Evolutionary conservation across 92 coral and sea anemone genomes (phyloP), one percentile per base, ranked within the genome.

Genomic region (Phenganax subtilis): DNA sequence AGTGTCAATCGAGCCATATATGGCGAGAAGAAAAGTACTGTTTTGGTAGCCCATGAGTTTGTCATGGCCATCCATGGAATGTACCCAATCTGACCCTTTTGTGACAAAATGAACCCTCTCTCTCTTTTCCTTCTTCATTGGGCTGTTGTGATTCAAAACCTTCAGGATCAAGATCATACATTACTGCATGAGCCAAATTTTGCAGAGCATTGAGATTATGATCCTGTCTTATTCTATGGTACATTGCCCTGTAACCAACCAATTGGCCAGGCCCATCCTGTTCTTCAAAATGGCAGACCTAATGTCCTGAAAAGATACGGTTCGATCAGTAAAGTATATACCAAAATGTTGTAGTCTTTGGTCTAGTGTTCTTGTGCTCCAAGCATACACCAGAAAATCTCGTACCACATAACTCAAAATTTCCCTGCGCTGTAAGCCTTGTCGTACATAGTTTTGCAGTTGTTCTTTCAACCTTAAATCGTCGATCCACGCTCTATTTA

Each of bases 31-130:
- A 54, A 71, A 71, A 37, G 76, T 71, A 54, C 76, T 71, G 51
- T 71, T 71, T 71, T 71, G 76, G 51, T 71, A 71, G 28, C 56
- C 56, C 56, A 51, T 71, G 10, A 85, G 16, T 59, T 59, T 59
- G 65, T 59, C 65, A 5, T 37, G 47, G 47, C 47, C 47, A 82
- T 54, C 79, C 71, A 54, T 84, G 66, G 56, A 59, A 59, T 59
- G 77, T 66, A n/a, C 87, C 87, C 61, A 63, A 75, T 77, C 67
- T 16, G 73, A 66, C 77, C 65, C 65, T 25, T 59, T 59, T 25
- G 65, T 59, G 20, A 59, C 20, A 59, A 59, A 59, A 59, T 59
- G 65, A 14, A 17, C 65, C 20, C 12, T 59, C 20, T 59, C 65
- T 59, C 65, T 59, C 12, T 20, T 59, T 59, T 12, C 20, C 65